Base-by-base conservation (phyloP, 2,113 vertebrate species). In the Mirounga angustirostris region DNA sequence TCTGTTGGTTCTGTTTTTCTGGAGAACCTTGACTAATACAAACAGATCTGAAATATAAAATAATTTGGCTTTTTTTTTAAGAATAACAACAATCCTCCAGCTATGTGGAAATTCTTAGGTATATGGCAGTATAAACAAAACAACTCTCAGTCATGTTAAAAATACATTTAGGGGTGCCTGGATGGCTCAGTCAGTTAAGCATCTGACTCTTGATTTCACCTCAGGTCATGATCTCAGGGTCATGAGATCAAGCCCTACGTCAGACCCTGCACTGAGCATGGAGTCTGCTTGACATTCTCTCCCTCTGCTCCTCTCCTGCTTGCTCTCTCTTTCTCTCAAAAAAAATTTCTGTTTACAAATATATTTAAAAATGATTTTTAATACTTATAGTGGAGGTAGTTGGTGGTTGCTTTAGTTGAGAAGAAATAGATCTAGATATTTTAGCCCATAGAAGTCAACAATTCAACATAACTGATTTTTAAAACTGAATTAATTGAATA, bases 401-500 rank as follows among this genome's bases (percentile, higher is more conserved):
- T 94, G 67, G 30, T 71, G 69, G 30, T 74, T 94, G 40, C 26
- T n/a, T 69, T 89, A 67, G 50, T 67, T 89, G 33, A 94, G 28
- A 97, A 79, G 61, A 74, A 90, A 96, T 54, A 82, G 18, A n/a
- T 59, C 26, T 54, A 86, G 65, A 21, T 61, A 61, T 36, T 91
- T 80, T 76, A 71, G 26, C 54, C 3, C 14, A 26, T 7, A 81
- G 19, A 52, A 76, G 18, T 78, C 76, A 93, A 63, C 59, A 86
- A 71, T 69, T 91, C 22, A 83, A 26, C 13, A 52, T 46, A 78
- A 67, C 4, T 43, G 21, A 81, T 58, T 63, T 84, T 19, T 50
- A 36, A 95, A 95, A 91, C 46, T n/a, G 22, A 93, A 91, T 91
- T 90, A 40, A 67, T 18, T 76, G 59, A 95, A 86, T 89, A 80